A percentile compares a stretch with the other conserved stretches of the same genome.
Conservation (phyloP, 2,113 vertebrate genomes). For the Illadopsis cleaveri region DNA sequence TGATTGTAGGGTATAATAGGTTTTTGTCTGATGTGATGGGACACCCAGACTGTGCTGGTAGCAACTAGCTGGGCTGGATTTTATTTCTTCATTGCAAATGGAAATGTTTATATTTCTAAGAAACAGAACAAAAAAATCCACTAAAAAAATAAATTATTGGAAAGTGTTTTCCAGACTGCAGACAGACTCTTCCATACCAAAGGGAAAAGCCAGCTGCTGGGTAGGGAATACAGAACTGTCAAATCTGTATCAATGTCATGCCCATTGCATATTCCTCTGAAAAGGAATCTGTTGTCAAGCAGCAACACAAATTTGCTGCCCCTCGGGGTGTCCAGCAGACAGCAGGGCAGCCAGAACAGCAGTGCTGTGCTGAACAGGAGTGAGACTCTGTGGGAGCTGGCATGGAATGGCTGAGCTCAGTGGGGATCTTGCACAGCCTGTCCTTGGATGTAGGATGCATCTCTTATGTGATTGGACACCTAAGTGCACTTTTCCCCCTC, state of each 20-base stretch:
- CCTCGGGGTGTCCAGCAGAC: not conserved
- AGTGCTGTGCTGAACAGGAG: not conserved
- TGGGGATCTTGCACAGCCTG: accelerated
- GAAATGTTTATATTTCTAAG: not conserved
- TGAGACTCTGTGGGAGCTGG: not conserved
- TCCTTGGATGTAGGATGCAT: not conserved
- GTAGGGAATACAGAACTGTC: not conserved
- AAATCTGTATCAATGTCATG: not conserved
- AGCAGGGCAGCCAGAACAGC: not conserved
- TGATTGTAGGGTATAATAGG: not conserved
- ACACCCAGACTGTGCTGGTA: not conserved
- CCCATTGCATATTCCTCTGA: not conserved
- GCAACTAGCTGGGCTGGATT: not conserved
- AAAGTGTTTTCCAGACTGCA: not conserved
- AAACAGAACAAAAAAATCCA: not conserved
- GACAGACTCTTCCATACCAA: not conserved
- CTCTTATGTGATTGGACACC: not conserved
- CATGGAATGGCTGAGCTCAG: not conserved
- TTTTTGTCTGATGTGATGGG: not conserved
- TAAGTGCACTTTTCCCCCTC: accelerated
- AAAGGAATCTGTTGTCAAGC: not conserved
- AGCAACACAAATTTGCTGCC: not conserved
- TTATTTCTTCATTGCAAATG: not conserved
- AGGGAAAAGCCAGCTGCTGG: not conserved
- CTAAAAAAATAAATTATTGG: not conserved